Evolutionary conservation across 1,140 invertebrate species (phyloP).

Genomic region (Calliopsis andreniformis): DNA sequence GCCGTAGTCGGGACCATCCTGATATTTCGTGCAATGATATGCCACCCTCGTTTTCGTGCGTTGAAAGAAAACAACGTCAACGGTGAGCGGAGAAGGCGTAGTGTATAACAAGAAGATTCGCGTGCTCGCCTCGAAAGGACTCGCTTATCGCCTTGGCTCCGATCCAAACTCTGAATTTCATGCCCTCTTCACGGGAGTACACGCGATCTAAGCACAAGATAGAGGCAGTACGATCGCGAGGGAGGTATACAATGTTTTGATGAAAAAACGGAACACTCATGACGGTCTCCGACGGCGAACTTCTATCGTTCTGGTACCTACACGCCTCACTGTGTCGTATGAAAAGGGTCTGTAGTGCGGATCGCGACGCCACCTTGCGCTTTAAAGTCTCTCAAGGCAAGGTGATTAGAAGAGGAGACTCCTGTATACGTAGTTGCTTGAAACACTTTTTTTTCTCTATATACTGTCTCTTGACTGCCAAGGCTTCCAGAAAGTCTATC

Average conservation of each 20-base stretch:
- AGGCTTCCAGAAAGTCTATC: slow-evolving; percentile 6
- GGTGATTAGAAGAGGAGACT: slow-evolving; percentile 15
- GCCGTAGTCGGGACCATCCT: slow-evolving; percentile 64
- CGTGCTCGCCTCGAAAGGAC: neutral
- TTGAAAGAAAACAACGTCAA: neutral
- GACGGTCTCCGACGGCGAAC: slow-evolving; percentile 32
- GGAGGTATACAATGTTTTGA: neutral
- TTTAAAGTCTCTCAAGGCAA: slow-evolving; percentile 20
- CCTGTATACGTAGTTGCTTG: slow-evolving; percentile 6
- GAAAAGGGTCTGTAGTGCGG: slow-evolving; percentile 24
- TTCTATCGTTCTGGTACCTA: slow-evolving; percentile 32
- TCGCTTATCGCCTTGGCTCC: slow-evolving; percentile 7
- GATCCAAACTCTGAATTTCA: neutral
- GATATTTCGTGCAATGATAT: slow-evolving; percentile 29
- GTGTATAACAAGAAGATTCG: neutral
- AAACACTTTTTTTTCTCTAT: slow-evolving; percentile 1
- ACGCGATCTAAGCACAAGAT: neutral
- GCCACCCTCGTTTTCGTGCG: neutral
- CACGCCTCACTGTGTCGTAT: slow-evolving; percentile 38
- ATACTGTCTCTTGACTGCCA: slow-evolving; percentile 17
- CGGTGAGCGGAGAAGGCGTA: neutral
- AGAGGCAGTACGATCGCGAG: neutral
- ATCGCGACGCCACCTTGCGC: slow-evolving; percentile 28
- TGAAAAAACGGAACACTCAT: slow-evolving; percentile 14
- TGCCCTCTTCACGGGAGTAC: neutral